Evolutionary conservation across 1,140 invertebrate species (phyloP).

Genomic region (Scaptomyza graminum): DNA sequence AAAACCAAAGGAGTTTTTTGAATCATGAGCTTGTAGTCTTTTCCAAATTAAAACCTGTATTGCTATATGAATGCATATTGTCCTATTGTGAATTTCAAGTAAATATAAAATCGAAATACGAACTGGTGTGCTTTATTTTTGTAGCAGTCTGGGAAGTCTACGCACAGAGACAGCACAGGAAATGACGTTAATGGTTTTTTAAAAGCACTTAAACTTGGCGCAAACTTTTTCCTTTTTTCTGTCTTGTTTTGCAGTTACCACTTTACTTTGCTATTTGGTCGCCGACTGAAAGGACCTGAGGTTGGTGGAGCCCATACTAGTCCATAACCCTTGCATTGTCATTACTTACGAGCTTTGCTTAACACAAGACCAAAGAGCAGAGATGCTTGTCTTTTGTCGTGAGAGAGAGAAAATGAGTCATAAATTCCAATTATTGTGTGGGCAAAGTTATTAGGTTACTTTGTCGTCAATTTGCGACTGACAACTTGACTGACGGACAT

Average conservation of each 20-base stretch:
- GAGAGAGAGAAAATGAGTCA: conserved; percentile 48
- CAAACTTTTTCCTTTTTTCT: conserved; percentile 46
- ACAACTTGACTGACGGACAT: conserved; percentile 38
- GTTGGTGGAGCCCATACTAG: conserved; percentile 14
- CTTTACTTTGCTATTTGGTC: conserved; percentile 26
- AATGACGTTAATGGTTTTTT: conserved; percentile 81
- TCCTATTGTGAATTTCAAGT: conserved; percentile 23
- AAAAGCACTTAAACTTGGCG: conserved; percentile 79
- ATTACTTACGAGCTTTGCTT: conserved; percentile 69
- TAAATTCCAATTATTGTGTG: conserved; percentile 78
- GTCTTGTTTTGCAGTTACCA: conserved; percentile 2
- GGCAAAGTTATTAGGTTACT: conserved; percentile 76
- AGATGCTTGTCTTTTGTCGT: background rate
- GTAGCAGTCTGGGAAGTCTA: conserved; percentile 6
- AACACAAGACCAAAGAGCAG: conserved; percentile 22
- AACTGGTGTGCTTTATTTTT: background rate
- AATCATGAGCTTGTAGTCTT: background rate
- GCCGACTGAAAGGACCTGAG: conserved; percentile 12
- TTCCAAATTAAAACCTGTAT: conserved; percentile 42
- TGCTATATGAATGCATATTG: conserved; percentile 12
- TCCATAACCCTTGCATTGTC: conserved; percentile 58
- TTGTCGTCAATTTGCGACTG: conserved; percentile 53
- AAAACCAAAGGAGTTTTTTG: conserved; percentile 1
- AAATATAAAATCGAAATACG: conserved; percentile 10
- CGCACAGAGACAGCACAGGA: conserved; percentile 54